Base-by-base conservation (phyloP, 2,113 vertebrate genomes). In the Pipa parva region DNA sequence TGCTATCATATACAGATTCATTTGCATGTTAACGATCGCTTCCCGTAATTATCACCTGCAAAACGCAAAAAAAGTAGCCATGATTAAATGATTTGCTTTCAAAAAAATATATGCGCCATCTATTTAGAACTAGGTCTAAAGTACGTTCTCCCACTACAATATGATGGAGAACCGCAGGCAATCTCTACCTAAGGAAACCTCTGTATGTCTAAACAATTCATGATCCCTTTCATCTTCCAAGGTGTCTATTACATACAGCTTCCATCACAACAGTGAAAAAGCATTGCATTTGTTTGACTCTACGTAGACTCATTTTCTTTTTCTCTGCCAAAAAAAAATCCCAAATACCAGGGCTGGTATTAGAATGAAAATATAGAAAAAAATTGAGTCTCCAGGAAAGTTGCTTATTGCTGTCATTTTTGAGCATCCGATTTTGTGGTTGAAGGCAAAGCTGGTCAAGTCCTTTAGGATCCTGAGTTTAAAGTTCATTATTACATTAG, bases 401-500 rank as follows among this genome's bases (percentile, higher is more conserved):
- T 29, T 28, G n/a, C 21, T 46, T 70, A 61, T 70, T 70, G 66
- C 66, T 70, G n/a, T 55, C 24, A 20, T 42, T n/a, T n/a, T 64
- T 33, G 48, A 54, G 58, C 39, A 20, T 28, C 24, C 29, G 25
- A 12, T 13, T n/a, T 54, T 61, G 20, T 54, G 48, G 33, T 54
- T 52, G 65, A 52, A 50, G 65, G 56, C 54, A 31, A n/a, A 8
- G 31, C 27, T 48, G 46, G 65, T 60, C 42, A 24, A 42, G 21
- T 37, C 22, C 4, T 46, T n/a, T 49, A 54, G 73, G 76, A 78
- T 83, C 82, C 77, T 82, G 79, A 81, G 78, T 69, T 70, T 71
- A 48, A 63, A 71, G 75, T 76, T 13, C 27, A 71, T 63, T 73
- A 62, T 31, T 75, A 77, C 69, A 77, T 79, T 76, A 81, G 90